Base-by-base conservation (phyloP, 2,888 invertebrate species). In the Aproaerema taeniolella region DNA sequence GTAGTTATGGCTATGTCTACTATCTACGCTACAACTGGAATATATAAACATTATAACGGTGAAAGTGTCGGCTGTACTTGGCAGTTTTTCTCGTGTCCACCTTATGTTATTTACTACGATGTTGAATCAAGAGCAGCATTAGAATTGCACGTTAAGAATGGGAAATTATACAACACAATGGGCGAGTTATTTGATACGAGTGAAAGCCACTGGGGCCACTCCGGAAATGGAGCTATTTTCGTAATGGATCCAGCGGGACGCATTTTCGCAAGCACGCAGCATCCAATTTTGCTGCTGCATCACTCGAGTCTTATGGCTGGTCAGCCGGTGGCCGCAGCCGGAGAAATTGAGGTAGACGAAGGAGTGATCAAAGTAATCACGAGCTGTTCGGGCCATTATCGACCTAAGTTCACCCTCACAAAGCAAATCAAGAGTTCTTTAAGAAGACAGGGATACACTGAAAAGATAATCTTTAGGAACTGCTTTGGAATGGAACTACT, bases 321-420 rank as follows among this genome's bases (percentile, higher is more conserved):
- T 12, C 26, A 33, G 9, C 33, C 32, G 9, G 31, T 13, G 2
- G 30, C 38, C 7, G 24, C 31, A 1, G 38, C 30, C 9, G 31
- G 38, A 6, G 30, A 38, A 14, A 5, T 30, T 2, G n/a, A 28
- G 8, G 29, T 28, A 1, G 14, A 17, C 12, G 10, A 33, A 4
- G 39, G 39, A 17, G 39, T 17, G 12, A 33, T 39, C 10, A 28
- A 28, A 3, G 11, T 8, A 6, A 20, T 39, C 3, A 10, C 26
- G 8, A 33, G 28, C n/a, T 39, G 39, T 11, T 39, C 39, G 10
- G 39, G 39, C 0, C 39, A 39, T 20, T 39, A 39, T n/a, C 10
- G 32, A 11, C 39, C 26, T 2, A 26, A 11, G 2, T 10, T 20
- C n/a, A 8, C 25, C 2, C 15, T 39, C 2, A 29, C 29, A 2